These are phyloP conservation scores for Urophycis tenuis DNA, from an alignment of 2,797 vertebrate genomes.

Conservation along the genomic window DNA sequence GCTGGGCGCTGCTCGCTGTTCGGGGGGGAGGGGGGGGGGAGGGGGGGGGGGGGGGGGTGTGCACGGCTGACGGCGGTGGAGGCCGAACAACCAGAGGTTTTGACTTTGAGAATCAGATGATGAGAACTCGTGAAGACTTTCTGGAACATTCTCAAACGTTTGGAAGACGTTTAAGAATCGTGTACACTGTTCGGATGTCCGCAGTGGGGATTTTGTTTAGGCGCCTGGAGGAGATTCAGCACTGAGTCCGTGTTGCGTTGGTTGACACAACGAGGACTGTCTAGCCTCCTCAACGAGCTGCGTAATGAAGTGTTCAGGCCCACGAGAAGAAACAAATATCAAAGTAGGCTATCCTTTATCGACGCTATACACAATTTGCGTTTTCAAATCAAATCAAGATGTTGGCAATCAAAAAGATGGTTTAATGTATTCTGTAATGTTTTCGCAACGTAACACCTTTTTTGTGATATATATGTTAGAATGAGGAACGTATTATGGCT, in stretches of 20 bases:
- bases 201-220: neutral
- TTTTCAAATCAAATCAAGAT: neutral
- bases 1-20: too few relatives aligned
- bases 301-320: neutral
- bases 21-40: neutral
- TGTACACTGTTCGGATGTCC: neutral
- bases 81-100: too few relatives aligned
- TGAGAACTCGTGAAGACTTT: neutral
- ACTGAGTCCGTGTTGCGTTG: too few relatives aligned
- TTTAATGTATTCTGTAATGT: neutral
- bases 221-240: neutral
- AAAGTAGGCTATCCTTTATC: neutral
- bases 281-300: too few relatives aligned
- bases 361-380: neutral
- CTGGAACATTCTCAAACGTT: too few relatives aligned
- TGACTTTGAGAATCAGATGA: neutral
- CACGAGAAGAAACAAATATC: neutral
- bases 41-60: too few relatives aligned
- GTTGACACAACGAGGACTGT: too few relatives aligned
- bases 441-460: neutral
- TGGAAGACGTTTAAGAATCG: neutral
- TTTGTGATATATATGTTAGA: neutral
- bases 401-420: neutral
- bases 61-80: too few relatives aligned
- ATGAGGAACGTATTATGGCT: neutral